Evolutionary conservation across 2,888 invertebrate genomes (phyloP).

Genomic region (Napeogenes sylphis): DNA sequence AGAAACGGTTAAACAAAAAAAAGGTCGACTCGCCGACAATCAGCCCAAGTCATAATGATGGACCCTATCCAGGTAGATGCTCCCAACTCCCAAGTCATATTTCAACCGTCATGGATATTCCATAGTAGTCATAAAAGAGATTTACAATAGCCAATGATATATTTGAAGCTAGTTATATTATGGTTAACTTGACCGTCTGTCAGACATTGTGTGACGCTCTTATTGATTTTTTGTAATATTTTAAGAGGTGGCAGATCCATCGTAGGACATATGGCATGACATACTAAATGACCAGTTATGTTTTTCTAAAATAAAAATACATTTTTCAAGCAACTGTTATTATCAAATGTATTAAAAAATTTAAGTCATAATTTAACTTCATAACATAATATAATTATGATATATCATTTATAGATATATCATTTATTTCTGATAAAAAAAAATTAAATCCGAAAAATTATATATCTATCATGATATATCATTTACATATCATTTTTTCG

Average conservation of each 20-base stretch:
- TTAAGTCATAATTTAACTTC: not conserved
- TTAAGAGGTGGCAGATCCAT: slow-evolving; percentile 51
- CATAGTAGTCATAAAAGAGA: slow-evolving; percentile 70
- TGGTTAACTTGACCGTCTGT: slow-evolving; percentile 63
- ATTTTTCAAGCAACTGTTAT: slow-evolving; percentile 44
- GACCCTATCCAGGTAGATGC: slow-evolving; percentile 73
- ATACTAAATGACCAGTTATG: slow-evolving; percentile 30
- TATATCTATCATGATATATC: not conserved
- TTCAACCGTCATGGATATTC: slow-evolving; percentile 70
- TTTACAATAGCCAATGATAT: slow-evolving; percentile 66
- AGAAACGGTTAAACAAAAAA: slow-evolving; percentile 50
- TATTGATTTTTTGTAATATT: slow-evolving; percentile 64
- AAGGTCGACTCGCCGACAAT: slow-evolving; percentile 69
- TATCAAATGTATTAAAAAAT: slow-evolving; percentile 36
- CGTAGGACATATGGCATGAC: slow-evolving; percentile 65
- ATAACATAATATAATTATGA: no score
- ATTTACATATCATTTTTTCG: not conserved
- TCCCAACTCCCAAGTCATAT: slow-evolving; percentile 64
- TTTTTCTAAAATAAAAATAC: slow-evolving; percentile 27
- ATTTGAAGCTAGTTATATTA: slow-evolving; percentile 66
- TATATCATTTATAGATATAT: no score
- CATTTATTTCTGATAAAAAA: no score
- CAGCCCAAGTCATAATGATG: slow-evolving; percentile 68
- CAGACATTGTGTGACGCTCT: slow-evolving; percentile 53
- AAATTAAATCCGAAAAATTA: not conserved